Evolutionary conservation across 92 coral and sea anemone species (phyloP), one percentile per base, ranked within the genome.

Genomic region (Epizoanthus scotinus): DNA sequence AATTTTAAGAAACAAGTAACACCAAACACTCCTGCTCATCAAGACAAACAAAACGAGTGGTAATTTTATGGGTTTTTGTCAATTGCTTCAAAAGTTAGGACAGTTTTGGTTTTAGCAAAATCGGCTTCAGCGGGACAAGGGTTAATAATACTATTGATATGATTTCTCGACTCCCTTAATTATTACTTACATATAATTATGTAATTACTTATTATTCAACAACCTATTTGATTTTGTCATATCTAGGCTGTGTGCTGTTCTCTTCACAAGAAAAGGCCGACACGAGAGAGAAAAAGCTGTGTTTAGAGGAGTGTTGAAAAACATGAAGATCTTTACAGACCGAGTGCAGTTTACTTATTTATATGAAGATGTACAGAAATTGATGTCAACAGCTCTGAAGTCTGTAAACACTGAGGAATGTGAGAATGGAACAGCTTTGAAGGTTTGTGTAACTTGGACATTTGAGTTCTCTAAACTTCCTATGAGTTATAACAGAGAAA

Each of bases 241-340:
- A 61, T 70, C 24, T 80, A 96, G 99, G 59, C 82, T 96, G 26
- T 96, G 99, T 79, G 98, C 89, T 29, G 68, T 96, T 36, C 85
- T 93, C 38, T 93, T 96, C 57, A 86, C 91, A 2, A 87, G 64
- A 28, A 86, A 83, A 83, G 91, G 81, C 64, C 71, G 83, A 25
- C 84, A 89, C 42, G 79, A 71, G 28, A 73, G 84, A 17, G 92
- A 89, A 68, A 92, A 87, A 75, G 84, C 90, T 24, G 77, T 72
- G 18, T 82, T 94, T 52, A 73, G 88, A 38, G 67, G 56, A 58
- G 67, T 80, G 62, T 21, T 90, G 17, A 91, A 90, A 47, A 87
- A 84, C 25, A 87, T 83, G 53, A 70, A 63, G 31, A 66, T 69
- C 49, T 90, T 81, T 77, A 84, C 84, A 29, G 73, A 79, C 71